Evolutionary conservation across 2,113 vertebrate genomes (phyloP), one percentile per base, ranked within the genome.

Genomic region (Proterorhinus semilunaris): DNA sequence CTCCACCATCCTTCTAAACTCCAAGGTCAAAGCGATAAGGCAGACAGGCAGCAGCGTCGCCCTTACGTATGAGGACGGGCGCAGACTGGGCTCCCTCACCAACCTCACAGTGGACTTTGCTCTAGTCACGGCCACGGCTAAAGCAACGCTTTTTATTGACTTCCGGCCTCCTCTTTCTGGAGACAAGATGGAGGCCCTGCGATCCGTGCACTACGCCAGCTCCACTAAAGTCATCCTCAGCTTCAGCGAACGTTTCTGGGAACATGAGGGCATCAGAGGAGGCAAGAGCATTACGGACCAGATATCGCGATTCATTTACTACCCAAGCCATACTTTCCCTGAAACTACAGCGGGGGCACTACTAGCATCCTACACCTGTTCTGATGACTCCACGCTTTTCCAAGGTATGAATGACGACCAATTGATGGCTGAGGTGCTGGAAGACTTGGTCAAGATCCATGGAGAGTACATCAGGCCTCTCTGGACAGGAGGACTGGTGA

Each of bases 331-430:
- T 84, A 85, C 72, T 62, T 90, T 94, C 72, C 74, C 89, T 0
- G 82, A 79, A 0, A 87, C 84, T 0, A 62, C 74, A 0, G 64
- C 90, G 0, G 91, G 95, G 0, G 80, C 89, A 5, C 62, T 96
- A 3, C 66, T 96, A 74, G 95, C 94, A 0, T 97, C 95, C 61
- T 96, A 95, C 84, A 95, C 94, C 0, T 82, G 86, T 83, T 94
- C 87, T 0, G 86, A 92, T 0, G 95, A 95, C 0, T 80, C 95
- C 0, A 65, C 81, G 0, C 93, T 95, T 55, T 93, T 95, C 68
- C 77, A 92, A 17, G 82, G 93, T 3, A 61, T 95, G 55, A 68
- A 62, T 0, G 90, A 93, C 0, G 72, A 90, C 0, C 69, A 92
- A 7, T 75, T 94, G 62, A 90, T 86, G 81, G 80, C 62, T 0